Evolutionary conservation across 2,888 invertebrate species (phyloP), one percentile per base, ranked within the genome.

Genomic region (Cantharis rufa): DNA sequence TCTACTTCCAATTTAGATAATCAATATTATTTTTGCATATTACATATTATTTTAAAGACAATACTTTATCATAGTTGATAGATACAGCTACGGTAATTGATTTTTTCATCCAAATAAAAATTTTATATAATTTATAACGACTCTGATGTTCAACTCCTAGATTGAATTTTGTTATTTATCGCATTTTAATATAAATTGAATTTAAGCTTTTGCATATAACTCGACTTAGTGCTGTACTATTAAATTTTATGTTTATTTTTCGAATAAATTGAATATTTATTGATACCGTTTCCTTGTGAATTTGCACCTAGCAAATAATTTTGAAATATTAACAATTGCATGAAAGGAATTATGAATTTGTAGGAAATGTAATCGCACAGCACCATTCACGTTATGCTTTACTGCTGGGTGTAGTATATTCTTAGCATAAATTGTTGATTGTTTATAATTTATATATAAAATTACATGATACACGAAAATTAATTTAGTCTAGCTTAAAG

Each of bases 11-110:
- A 68, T 70, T 62, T 69, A 71, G 64, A 64, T 69, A 62, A 16
- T 77, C 74, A 72, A 70, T 72, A 63, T 72, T 66, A 64, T 70
- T 72, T 75, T 62, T 66, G 70, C 68, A 75, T 75, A 71, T 75
- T 66, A 61, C n/a, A 64, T 27, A 16, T 74, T 70, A 24, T 24
- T 24, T 24, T 62, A 11, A 16, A 28, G 62, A 74, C 61, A 66
- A 62, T 24, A n/a, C 48, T 48, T 48, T n/a, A 48, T 48, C n/a
- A 48, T 48, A 48, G n/a, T 48, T 48, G n/a, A 48, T 48, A 48
- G 48, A 48, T 48, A 48, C n/a, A 28, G 24, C 24, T 24, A 1
- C 27, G 27, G 27, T 28, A 48, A 48, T 48, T n/a, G n/a, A n/a
- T 48, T 48, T 48, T 48, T 48, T n/a, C 48, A 48, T 48, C 48